Evolutionary conservation across 2,797 vertebrate genomes (phyloP), one percentile per base, ranked within the genome.

Genomic region (Notolepis coatsorum): DNA sequence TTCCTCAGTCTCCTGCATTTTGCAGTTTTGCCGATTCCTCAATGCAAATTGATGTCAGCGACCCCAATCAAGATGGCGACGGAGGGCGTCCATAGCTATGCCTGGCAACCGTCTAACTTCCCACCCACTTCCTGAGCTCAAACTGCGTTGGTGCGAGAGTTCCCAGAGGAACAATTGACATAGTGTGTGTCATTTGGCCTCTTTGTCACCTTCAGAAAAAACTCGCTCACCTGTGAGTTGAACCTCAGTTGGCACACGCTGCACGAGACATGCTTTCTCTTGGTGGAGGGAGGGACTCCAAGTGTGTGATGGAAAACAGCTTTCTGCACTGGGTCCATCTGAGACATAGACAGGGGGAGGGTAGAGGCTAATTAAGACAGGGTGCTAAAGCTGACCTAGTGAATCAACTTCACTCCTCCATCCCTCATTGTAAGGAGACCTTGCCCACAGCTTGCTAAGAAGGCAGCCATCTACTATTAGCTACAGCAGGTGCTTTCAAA

Each of bases 261-360:
- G 92, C 97, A 99, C 77, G 96, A 95, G 89, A 95, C 94, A 79
- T 95, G 94, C 91, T 94, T 98, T 94, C 95, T 95, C 92, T 95
- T 94, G 75, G 92, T 86, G 51, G 92, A 91, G 89, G 96, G 89
- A 77, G 95, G 92, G 86, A 95, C 93, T 80, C 96, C 94, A 59
- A 98, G 95, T 46, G 96, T 97, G 90, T 99, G 97, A 93, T 96
- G 97, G 91, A 98, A 94, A 90, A 98, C 94, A 68, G 96, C 96
- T 92, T 98, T 98, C 91, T 98, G 96, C 92, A 98, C 95, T 60
- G 95, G 95, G 92, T 98, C 96, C 96, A 98, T 97, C 96, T 99
- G 95, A 78, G 61, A 43, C 37, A 71, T 84, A 53, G 20, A 62
- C 33, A 43, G 20, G 24, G 24, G 18, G 23, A 33, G 47, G 17